These are phyloP conservation scores for Porites evermanni DNA, from an alignment of 92 coral and sea anemone species.

Conservation along the genomic window DNA sequence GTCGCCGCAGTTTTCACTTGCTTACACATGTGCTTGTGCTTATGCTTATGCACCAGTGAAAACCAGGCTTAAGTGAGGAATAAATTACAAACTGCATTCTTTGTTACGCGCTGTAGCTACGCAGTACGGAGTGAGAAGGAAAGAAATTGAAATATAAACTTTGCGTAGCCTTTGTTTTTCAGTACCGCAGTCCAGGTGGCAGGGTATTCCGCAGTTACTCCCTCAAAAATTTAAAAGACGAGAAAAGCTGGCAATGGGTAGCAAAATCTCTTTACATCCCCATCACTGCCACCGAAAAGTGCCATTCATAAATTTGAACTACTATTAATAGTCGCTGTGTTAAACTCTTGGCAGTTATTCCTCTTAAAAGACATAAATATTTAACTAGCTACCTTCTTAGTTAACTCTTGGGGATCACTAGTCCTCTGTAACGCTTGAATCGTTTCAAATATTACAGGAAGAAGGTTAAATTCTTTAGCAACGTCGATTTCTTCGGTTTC, in stretches of 20 bases:
- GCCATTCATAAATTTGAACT: too few species aligned
- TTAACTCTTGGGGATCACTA: conserved; percentile 93
- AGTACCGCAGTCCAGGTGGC: too few species aligned
- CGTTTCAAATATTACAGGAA: conserved; percentile 87
- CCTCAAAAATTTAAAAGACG: too few species aligned
- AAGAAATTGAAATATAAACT: conserved; percentile 25
- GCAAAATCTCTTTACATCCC: background rate
- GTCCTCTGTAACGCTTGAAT: conserved; percentile 85
- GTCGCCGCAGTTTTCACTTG: too few species aligned
- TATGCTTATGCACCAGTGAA: too few species aligned
- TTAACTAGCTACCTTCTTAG: conserved; percentile 76
- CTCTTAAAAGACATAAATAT: background rate
- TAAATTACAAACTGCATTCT: background rate
- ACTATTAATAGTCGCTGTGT: conserved; percentile 59
- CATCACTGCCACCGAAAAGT: too few species aligned
- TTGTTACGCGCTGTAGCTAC: conserved; percentile 81
- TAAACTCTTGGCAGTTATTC: background rate
- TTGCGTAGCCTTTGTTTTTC: too few species aligned
- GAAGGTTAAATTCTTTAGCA: conserved; percentile 89
- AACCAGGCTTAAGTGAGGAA: too few species aligned
- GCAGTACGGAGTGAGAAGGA: conserved; percentile 53
- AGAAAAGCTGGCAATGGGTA: too few species aligned
- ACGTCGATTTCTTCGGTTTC: conserved; percentile 54
- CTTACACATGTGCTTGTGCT: too few species aligned
- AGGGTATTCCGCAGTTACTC: too few species aligned